Conservation (phyloP, 1,140 invertebrate genomes). For the Procambarus clarkii region DNA sequence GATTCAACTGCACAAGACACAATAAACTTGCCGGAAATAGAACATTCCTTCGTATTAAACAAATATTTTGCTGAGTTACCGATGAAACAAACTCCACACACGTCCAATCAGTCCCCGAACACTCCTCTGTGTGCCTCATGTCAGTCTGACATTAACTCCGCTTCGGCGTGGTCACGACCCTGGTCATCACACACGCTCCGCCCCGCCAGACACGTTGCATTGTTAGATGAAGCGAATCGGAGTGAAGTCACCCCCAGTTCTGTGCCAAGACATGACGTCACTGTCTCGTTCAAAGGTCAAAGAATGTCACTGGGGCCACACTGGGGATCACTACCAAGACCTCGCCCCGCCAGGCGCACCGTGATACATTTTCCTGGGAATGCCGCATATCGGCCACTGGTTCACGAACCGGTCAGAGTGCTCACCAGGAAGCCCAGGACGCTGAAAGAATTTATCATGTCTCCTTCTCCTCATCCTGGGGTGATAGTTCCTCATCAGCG, state of each 20-base stretch:
- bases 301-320: neutral
- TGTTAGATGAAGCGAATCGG: too few species aligned
- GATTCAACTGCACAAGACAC: neutral
- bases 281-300: neutral
- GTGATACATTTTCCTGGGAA: constrained; percentile 24
- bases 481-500: constrained; percentile 12
- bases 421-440: neutral
- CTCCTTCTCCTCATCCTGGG: neutral
- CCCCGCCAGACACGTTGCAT: neutral
- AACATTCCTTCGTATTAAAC: neutral
- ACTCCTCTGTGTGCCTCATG: too few species aligned
- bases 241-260: neutral
- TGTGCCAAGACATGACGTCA: too few species aligned
- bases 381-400: neutral
- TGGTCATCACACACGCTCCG: neutral
- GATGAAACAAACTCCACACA: neutral
- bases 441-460: constrained; percentile 14
- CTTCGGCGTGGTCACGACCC: neutral
- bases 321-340: neutral
- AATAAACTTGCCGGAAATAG: neutral
- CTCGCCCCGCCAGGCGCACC: neutral
- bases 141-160: too few species aligned
- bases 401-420: neutral
- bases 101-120: too few species aligned
- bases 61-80: neutral